phyloP scores from a whole-genome alignment of 2,888 invertebrate species.

The Dasypogon diadema region DNA sequence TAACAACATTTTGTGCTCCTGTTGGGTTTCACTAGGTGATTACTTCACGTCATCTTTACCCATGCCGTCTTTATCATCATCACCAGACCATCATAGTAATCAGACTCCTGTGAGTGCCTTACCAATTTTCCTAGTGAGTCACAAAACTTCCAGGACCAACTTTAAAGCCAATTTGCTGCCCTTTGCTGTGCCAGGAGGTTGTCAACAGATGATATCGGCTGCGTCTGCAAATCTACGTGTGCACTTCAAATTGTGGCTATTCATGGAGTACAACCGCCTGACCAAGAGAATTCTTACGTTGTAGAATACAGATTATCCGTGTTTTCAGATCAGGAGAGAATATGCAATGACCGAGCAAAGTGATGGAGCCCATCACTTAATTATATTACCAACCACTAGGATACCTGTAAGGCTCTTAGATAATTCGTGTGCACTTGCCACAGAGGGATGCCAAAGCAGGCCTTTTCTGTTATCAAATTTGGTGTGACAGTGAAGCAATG shows the following conservation, averaged over 20 bases:
- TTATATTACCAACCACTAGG: constrained; percentile 5
- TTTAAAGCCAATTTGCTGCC: constrained; percentile 27
- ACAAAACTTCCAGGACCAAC: neutral
- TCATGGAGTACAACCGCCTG: neutral
- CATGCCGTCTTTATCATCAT: neutral
- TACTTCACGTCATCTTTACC: constrained; percentile 3
- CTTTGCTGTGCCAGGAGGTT: neutral
- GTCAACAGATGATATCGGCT: neutral
- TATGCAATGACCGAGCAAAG: neutral
- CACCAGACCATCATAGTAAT: constrained; percentile 17
- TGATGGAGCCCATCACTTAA: constrained; percentile 33
- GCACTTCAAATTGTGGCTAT: constrained; percentile 6
- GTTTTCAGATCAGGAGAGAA: constrained; percentile 4
- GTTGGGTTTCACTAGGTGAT: constrained; percentile 4
- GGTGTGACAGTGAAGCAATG: neutral
- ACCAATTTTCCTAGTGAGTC: neutral
- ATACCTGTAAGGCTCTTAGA: constrained; percentile 19
- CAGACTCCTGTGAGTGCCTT: neutral
- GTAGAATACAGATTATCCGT: neutral
- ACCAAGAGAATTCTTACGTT: neutral
- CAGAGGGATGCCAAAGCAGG: constrained; percentile 16
- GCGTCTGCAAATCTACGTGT: neutral
- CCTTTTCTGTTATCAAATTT: neutral
- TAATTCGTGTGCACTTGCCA: constrained; percentile 12
- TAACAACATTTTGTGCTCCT: constrained; percentile 18